A percentile compares a stretch with the other conserved stretches of the same genome.
These are phyloP conservation scores for Campoletis sonorensis DNA, from an alignment of 1,140 invertebrate genomes.

Conservation along the genomic window DNA sequence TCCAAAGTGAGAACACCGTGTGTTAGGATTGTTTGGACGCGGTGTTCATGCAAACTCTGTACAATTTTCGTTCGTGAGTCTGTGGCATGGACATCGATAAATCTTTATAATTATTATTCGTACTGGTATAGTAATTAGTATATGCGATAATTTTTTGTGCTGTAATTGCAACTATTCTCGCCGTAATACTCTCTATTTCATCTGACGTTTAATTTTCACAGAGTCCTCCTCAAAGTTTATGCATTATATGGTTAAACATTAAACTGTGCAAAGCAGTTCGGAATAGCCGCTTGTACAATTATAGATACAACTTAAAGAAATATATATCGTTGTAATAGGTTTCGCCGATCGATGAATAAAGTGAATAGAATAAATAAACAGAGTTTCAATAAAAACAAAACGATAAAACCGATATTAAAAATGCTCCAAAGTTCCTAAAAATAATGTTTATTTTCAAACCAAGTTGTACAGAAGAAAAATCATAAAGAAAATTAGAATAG, in stretches of 20 bases:
- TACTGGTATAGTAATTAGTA: constrained; percentile 7
- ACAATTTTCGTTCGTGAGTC: not conserved
- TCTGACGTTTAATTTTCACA: not conserved
- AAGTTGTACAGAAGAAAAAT: constrained; percentile 31
- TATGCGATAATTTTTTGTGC: constrained; percentile 10
- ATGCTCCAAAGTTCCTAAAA: not conserved
- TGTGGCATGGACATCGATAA: not conserved
- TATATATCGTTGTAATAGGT: not conserved
- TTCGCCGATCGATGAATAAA: not conserved
- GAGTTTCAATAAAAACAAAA: not conserved
- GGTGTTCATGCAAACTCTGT: not conserved
- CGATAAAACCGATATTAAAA: not conserved
- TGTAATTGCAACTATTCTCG: constrained; percentile 12
- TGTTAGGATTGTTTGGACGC: not conserved
- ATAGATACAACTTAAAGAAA: not conserved
- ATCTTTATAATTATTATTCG: not conserved
- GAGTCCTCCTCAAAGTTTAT: constrained; percentile 6
- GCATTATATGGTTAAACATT: not conserved
- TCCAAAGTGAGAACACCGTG: not conserved
- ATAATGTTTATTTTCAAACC: constrained; percentile 30
- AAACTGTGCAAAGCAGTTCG: not conserved
- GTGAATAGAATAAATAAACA: not conserved
- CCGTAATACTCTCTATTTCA: not conserved
- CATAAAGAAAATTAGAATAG: constrained; percentile 9
- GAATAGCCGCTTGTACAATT: not conserved